Evolutionary conservation across 2,113 vertebrate species (phyloP), one percentile per base, ranked within the genome.

Genomic region (Lipophrys pholis): DNA sequence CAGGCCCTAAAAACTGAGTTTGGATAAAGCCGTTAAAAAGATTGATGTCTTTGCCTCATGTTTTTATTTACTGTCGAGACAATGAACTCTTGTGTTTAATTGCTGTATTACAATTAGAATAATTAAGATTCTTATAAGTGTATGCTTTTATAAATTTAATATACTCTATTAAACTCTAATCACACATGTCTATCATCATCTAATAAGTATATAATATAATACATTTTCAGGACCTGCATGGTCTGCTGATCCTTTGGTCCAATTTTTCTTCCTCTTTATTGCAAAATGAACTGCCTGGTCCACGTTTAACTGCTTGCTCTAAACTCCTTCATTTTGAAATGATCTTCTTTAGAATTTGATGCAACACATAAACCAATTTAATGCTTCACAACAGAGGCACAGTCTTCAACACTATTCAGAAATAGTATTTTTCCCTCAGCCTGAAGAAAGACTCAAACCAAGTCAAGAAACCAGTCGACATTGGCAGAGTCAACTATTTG

Each of bases 311-410:
- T 8, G 39, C 52, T 6, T 35, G 15, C 6, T 50, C 57, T 17
- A 50, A 48, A 52, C 17, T 0, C 40, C 53, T 12, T 51, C 30
- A 30, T 76, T 61, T 65, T 53, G 35, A 73, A 68, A 45, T 52
- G 41, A 55, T 14, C 42, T 36, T 57, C 42, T 51, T 50, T 54
- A 62, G 57, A 46, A 67, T 49, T 68, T 12, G 11, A 46, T 48
- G 45, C 21, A 16, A 49, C 63, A 46, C 30, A 71, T 74, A 50
- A 79, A 82, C 55, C 3, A 50, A 11, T 71, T 11, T 17, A 52
- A 60, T 63, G 36, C 38, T 35, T 54, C 59, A 64, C 64, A 70
- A 50, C 17, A 14, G 42, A 49, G 42, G 8, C 6, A 0, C 53
- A 45, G 4, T 11, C 16, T 64, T 45, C 1, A 11, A 51, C 73